Evolutionary conservation across 2,797 vertebrate genomes (phyloP).

Genomic region (Allobates femoralis): DNA sequence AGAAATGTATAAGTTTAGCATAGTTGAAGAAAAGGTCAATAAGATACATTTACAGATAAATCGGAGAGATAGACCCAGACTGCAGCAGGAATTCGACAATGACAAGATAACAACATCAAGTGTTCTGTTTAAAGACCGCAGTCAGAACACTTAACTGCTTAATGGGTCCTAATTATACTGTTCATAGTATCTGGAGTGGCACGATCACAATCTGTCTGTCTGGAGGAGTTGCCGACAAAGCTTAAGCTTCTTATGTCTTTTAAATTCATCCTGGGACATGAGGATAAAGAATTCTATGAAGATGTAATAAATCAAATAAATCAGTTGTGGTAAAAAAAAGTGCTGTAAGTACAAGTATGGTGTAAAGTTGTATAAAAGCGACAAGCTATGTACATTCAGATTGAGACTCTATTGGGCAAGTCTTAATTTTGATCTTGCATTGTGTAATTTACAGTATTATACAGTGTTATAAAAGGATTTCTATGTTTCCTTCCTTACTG

Average conservation of each 20-base stretch:
- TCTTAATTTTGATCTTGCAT: not conserved
- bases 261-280: not conserved
- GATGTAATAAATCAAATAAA: constrained; percentile 27
- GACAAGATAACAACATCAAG: constrained; percentile 46
- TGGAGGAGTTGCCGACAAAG: constrained; percentile 7
- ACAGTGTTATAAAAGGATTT: not conserved
- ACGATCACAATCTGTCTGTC: constrained; percentile 35
- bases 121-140: constrained; percentile 4
- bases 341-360: not conserved
- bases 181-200: not conserved
- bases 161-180: constrained; percentile 45
- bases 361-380: not conserved
- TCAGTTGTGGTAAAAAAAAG: not conserved
- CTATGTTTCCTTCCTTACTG: not conserved
- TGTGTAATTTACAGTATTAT: not conserved
- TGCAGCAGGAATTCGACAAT: constrained; percentile 25
- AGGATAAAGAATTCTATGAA: not conserved
- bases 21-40: constrained; percentile 38
- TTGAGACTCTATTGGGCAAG: not conserved
- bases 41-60: constrained; percentile 48
- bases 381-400: not conserved
- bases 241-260: not conserved
- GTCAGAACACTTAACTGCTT: constrained; percentile 26
- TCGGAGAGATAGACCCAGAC: constrained; percentile 19
- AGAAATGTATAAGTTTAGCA: constrained; percentile 35